phyloP scores from a whole-genome alignment of 1,140 invertebrate genomes.

The Hydropsyche tenuis region DNA sequence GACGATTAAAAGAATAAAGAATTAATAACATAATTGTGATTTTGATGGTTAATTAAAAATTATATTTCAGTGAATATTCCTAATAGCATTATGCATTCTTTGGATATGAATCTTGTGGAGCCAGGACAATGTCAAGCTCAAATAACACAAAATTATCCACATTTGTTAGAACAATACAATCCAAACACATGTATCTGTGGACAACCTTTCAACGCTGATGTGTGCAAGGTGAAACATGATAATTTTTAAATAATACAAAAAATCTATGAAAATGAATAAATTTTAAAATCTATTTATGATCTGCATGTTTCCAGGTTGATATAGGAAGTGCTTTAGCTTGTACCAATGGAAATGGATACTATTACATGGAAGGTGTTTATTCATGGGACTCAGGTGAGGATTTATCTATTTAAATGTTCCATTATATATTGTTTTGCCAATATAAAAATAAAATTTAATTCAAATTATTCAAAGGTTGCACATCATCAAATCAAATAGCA shows the following conservation, averaged over 20 bases:
- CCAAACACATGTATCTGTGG: slow-evolving; percentile 63
- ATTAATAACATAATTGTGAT: background rate
- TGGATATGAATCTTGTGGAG: slow-evolving; percentile 71
- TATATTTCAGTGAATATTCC: slow-evolving; percentile 68
- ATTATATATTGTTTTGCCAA: background rate
- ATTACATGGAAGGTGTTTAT: slow-evolving; percentile 76
- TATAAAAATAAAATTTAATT: slow-evolving; percentile 19
- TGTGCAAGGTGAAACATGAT: slow-evolving; percentile 57
- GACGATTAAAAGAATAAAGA: background rate
- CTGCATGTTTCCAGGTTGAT: slow-evolving; percentile 71
- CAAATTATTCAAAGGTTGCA: slow-evolving; percentile 54
- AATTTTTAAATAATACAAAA: slow-evolving; percentile 5
- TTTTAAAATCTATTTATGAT: background rate
- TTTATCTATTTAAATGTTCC: background rate
- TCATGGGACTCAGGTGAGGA: slow-evolving; percentile 72
- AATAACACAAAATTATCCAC: slow-evolving; percentile 61
- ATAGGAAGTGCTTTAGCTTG: slow-evolving; percentile 80
- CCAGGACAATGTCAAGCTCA: slow-evolving; percentile 67
- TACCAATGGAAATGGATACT: slow-evolving; percentile 70
- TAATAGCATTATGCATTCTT: slow-evolving; percentile 76
- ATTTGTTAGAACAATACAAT: slow-evolving; percentile 60
- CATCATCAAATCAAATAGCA: slow-evolving; percentile 58
- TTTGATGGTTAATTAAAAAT: background rate
- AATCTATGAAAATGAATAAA: slow-evolving; percentile 22
- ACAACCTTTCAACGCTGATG: slow-evolving; percentile 60